Base-by-base conservation (phyloP, 2,797 vertebrate genomes). In the Corythornis leucogaster region DNA sequence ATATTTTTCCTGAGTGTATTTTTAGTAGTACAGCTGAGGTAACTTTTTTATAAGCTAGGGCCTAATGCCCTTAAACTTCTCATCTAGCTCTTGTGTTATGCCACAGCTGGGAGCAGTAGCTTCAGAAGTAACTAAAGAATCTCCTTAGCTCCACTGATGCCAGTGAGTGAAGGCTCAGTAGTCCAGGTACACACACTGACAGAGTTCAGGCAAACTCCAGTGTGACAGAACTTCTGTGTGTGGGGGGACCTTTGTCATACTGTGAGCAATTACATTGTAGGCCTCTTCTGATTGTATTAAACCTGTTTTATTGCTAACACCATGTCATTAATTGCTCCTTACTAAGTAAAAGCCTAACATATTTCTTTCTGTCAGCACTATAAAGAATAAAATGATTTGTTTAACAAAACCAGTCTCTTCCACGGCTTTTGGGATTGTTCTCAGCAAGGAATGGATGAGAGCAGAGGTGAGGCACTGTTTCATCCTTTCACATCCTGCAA, bases 31-130 rank as follows among this genome's bases (percentile, higher is more conserved):
- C 14, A 45, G 40, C 38, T 91, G 67, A 82, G 26, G 48, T 88
- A 20, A 38, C 28, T 55, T 74, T 90, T 64, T 78, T 28, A 89
- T 93, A 96, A 94, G 91, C 90, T 94, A 94, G 54, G 78, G 90
- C 43, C 58, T 55, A 89, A 87, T 48, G 80, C 48, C 90, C 92
- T 95, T 82, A 68, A 59, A 51, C 11, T 48, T 75, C 53, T 88
- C 22, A 30, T 50, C 30, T 58, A 68, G 42, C 13, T 94, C 70
- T 81, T 69, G 31, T 35, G 82, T 62, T 80, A 64, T 25, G 58
- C 35, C 40, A 12, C 6, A 7, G 79, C 71, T 31, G 11, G 15
- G 31, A 31, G 17, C 2, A 5, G 45, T 24, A 89, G 73, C 57
- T 40, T 6, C n/a, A 6, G 53, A 86, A 83, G 57, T 1, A 79